Percentiles rank a stretch among this genome's conserved stretches.
These are phyloP conservation scores for Tychaedon coryphoeus DNA, from an alignment of 2,113 vertebrate genomes.

Conservation along the genomic window DNA sequence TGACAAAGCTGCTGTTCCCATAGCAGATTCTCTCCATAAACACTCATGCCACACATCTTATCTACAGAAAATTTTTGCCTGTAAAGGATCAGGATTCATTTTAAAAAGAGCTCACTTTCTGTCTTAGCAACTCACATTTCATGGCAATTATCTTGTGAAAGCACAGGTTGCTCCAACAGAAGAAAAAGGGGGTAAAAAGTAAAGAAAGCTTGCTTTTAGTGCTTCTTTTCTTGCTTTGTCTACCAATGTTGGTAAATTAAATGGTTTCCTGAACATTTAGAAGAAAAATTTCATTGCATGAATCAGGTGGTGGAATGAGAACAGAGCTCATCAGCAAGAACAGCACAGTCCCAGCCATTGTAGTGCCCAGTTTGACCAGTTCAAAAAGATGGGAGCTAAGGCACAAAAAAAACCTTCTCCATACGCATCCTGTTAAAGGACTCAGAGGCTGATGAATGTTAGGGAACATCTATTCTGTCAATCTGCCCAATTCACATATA, in stretches of 20 bases:
- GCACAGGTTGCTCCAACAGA: not conserved
- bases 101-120: not conserved
- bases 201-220: not conserved
- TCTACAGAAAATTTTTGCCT: not conserved
- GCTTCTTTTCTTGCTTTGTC: not conserved
- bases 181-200: not conserved
- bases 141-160: not conserved
- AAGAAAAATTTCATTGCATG: not conserved
- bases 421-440: accelerated
- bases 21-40: not conserved
- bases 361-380: not conserved
- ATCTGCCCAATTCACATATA: not conserved
- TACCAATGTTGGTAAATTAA: not conserved
- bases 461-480: not conserved
- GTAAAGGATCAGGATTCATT: not conserved
- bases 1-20: not conserved
- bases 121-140: not conserved
- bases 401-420: not conserved
- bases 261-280: not conserved
- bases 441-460: not conserved
- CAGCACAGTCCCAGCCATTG: not conserved
- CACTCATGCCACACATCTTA: not conserved
- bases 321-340: not conserved
- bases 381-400: not conserved
- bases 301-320: not conserved